phyloP scores from a whole-genome alignment of 2,888 invertebrate species.

The Eulithis testata region DNA sequence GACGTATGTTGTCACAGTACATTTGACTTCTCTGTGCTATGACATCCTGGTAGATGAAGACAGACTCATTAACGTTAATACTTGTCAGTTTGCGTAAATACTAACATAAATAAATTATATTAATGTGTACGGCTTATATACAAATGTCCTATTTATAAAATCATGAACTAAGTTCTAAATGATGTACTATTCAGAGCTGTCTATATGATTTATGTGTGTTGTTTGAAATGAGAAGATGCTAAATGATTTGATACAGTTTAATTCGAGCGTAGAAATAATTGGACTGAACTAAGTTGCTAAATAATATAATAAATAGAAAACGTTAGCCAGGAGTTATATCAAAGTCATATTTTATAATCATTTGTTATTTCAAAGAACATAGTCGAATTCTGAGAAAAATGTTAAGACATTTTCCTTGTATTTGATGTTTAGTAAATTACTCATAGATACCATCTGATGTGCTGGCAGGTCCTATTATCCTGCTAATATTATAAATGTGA shows the following conservation, averaged over 20 bases:
- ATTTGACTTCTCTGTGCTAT: conserved; percentile 56
- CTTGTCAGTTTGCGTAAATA: conserved; percentile 38
- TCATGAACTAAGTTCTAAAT: conserved; percentile 17
- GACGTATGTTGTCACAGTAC: conserved; percentile 66
- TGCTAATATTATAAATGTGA: no score
- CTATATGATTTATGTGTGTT: conserved; percentile 22
- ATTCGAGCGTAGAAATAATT: conserved; percentile 32
- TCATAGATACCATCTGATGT: no score
- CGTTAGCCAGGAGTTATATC: no score
- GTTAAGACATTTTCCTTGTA: no score
- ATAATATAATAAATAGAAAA: not conserved
- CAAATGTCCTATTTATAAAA: conserved; percentile 14
- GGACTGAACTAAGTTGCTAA: conserved; percentile 5
- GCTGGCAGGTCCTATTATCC: no score
- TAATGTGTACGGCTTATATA: conserved; percentile 17
- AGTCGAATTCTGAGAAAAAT: no score
- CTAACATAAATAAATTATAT: conserved; percentile 24
- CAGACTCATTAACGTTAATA: conserved; percentile 43
- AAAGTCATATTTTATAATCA: no score
- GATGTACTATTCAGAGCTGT: conserved; percentile 9
- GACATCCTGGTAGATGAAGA: conserved; percentile 45
- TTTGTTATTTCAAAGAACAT: no score
- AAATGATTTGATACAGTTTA: conserved; percentile 26
- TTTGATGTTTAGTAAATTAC: no score
- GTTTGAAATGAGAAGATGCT: conserved; percentile 22